Percentiles rank a stretch among this genome's conserved stretches.
phyloP scores from a whole-genome alignment of 2,113 vertebrate genomes.

The Gopherus evgoodei region DNA sequence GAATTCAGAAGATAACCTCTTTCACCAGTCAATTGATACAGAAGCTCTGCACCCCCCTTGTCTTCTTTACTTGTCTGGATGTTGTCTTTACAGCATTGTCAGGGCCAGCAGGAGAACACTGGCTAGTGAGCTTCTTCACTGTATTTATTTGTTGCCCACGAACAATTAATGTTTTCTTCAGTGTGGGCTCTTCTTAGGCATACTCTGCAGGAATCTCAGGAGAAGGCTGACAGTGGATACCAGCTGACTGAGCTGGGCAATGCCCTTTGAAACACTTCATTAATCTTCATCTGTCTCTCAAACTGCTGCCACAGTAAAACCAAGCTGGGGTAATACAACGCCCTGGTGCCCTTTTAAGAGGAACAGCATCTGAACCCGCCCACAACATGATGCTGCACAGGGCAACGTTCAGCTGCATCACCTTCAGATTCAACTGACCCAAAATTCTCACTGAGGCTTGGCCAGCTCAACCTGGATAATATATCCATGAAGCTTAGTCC shows the following conservation, averaged over 20 bases:
- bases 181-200: background rate
- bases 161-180: background rate
- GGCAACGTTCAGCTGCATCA: background rate
- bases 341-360: background rate
- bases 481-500: background rate
- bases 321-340: rapidly evolving
- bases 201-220: background rate
- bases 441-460: background rate
- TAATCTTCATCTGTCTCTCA: background rate
- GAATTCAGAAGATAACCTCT: background rate
- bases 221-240: background rate
- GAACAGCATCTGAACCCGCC: background rate
- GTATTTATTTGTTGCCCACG: background rate
- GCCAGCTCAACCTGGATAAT: background rate
- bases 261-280: background rate
- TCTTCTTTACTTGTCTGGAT: background rate
- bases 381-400: background rate
- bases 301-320: background rate
- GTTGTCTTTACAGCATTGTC: background rate
- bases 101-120: background rate
- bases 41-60: background rate
- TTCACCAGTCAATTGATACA: background rate
- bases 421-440: background rate
- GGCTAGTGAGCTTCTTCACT: background rate
- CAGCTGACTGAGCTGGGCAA: background rate